Percentiles rank a stretch among this genome's conserved stretches.
Conservation (phyloP, 2,888 invertebrate genomes). For the Cyclophora punctaria region DNA sequence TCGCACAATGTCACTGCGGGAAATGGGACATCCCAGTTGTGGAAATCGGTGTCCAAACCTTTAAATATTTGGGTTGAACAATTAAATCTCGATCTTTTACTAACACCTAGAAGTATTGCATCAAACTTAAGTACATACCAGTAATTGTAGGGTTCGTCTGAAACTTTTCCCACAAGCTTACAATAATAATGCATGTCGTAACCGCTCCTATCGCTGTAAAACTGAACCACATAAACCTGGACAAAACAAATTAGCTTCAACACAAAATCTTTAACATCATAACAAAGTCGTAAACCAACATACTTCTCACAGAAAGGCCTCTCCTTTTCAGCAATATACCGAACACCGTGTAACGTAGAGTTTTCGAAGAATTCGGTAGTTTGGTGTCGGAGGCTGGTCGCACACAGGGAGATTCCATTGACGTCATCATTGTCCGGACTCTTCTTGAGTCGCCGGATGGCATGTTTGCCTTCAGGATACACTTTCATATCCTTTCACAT, state of each 20-base stretch:
- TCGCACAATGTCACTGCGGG: constrained; percentile 82
- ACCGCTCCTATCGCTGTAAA: constrained; percentile 81
- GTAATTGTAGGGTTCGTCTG: constrained; percentile 89
- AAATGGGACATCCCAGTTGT: constrained; percentile 86
- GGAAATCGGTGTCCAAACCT: constrained; percentile 86
- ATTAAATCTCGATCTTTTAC: too few relatives aligned
- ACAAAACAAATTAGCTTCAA: constrained; percentile 7
- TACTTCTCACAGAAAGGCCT: constrained; percentile 86
- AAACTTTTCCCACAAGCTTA: constrained; percentile 87
- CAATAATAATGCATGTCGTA: constrained; percentile 83
- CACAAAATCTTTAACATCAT: not conserved
- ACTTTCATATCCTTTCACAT: constrained; percentile 48
- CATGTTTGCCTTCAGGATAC: constrained; percentile 40
- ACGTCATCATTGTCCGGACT: constrained; percentile 29
- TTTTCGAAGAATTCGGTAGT: constrained; percentile 84
- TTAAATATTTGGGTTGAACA: constrained; percentile 11
- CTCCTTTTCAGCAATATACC: constrained; percentile 84
- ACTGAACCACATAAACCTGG: constrained; percentile 86
- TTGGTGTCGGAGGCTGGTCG: constrained; percentile 81
- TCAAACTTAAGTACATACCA: constrained; percentile 44
- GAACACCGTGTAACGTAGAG: constrained; percentile 85
- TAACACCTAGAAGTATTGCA: too few relatives aligned
- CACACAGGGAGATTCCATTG: constrained; percentile 57
- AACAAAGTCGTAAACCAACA: constrained; percentile 22
- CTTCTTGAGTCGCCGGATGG: constrained; percentile 20